phyloP scores from a whole-genome alignment of 1,140 invertebrate genomes.

The Spodoptera litura region DNA sequence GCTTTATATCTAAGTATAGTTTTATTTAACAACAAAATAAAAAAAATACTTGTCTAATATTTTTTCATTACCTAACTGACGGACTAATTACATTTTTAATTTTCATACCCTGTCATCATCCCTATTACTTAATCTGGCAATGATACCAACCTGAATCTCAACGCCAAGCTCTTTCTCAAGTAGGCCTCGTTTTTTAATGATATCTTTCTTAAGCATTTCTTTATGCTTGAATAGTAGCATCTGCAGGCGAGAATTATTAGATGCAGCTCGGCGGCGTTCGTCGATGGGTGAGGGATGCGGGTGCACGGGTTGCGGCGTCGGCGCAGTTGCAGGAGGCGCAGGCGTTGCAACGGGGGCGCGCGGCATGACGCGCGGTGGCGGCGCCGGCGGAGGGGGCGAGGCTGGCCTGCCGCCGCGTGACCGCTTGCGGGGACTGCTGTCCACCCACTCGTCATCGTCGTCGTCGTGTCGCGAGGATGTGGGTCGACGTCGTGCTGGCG shows the following conservation, averaged over 20 bases:
- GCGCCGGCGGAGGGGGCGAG: slow-evolving; percentile 51
- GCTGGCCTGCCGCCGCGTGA: slow-evolving; percentile 54
- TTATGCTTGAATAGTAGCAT: slow-evolving; percentile 93
- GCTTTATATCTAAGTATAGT: too few species aligned
- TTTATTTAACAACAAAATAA: too few species aligned
- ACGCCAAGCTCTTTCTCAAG: slow-evolving; percentile 96
- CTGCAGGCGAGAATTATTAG: slow-evolving; percentile 87
- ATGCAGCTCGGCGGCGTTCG: slow-evolving; percentile 76
- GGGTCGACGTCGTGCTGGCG: slow-evolving; percentile 63
- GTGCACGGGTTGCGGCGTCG: slow-evolving; percentile 49
- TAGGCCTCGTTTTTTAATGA: slow-evolving; percentile 94
- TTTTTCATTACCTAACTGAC: too few species aligned
- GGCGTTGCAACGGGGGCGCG: slow-evolving; percentile 46
- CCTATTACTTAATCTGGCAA: background rate
- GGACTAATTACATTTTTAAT: too few species aligned
- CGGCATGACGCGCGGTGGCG: slow-evolving; percentile 21
- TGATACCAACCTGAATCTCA: slow-evolving; percentile 91
- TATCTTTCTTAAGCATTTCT: slow-evolving; percentile 97
- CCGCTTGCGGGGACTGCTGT: slow-evolving; percentile 65
- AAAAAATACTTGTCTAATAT: too few species aligned
- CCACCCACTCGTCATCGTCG: slow-evolving; percentile 86
- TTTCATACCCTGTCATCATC: too few species aligned
- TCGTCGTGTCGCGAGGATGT: slow-evolving; percentile 80
- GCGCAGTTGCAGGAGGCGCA: slow-evolving; percentile 50
- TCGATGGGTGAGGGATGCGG: slow-evolving; percentile 56